Evolutionary conservation across 2,888 invertebrate genomes (phyloP).

Genomic region (Nysson spinosus): DNA sequence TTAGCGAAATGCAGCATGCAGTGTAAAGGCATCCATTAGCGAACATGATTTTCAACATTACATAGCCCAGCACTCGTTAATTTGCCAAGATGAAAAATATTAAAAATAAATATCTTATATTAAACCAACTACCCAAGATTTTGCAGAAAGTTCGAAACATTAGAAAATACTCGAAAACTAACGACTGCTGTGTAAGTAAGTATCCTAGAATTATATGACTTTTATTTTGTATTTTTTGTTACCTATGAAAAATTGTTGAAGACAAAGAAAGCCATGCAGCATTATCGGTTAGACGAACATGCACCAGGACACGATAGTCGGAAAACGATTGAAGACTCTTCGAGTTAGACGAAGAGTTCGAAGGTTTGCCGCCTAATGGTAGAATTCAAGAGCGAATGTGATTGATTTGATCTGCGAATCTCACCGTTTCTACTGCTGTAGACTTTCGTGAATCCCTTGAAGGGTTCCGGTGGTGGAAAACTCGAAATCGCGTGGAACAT

Average conservation of each 20-base stretch:
- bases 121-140: no score
- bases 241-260: background rate
- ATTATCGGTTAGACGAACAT: conserved; percentile 13
- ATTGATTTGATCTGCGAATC: conserved; percentile 42
- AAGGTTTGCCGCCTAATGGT: conserved; percentile 28
- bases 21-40: background rate
- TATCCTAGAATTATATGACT: no score
- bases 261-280: conserved; percentile 1
- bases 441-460: conserved; percentile 83
- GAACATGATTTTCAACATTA: background rate
- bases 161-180: background rate
- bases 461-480: conserved; percentile 86
- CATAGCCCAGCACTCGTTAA: background rate
- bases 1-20: conserved; percentile 20
- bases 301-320: no score
- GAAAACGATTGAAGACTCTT: no score
- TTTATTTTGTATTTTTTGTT: conserved; percentile 11
- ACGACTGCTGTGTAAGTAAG: background rate
- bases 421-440: conserved; percentile 84
- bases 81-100: background rate
- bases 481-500: conserved; percentile 81
- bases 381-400: conserved; percentile 8
- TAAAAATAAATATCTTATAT: background rate
- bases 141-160: no score
- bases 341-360: conserved; percentile 17